These are phyloP conservation scores for Eremophila alpestris DNA, from an alignment of 2,797 vertebrate species.

Conservation along the genomic window DNA sequence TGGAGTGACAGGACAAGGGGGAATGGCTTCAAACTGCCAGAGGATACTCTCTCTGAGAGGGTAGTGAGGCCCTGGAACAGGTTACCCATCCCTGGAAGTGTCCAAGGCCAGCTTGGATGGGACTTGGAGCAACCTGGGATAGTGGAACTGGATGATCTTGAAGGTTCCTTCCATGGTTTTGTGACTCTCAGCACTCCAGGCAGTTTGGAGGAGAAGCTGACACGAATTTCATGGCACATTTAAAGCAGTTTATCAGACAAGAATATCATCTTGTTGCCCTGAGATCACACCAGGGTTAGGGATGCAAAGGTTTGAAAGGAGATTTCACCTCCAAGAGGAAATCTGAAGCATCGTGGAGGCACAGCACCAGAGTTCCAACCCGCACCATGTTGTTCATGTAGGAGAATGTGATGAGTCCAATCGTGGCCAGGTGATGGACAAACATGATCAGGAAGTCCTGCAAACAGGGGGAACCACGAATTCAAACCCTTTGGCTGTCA, in stretches of 20 bases:
- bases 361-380: slow-evolving; percentile 89
- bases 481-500: neutral
- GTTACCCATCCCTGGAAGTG: neutral
- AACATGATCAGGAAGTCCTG: slow-evolving; percentile 98
- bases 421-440: slow-evolving; percentile 90
- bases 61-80: neutral
- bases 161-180: neutral
- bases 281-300: neutral
- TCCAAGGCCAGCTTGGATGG: neutral
- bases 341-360: slow-evolving; percentile 91
- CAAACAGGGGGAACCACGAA: neutral
- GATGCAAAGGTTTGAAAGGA: neutral
- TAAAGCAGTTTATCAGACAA: neutral
- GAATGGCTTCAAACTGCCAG: neutral
- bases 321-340: slow-evolving; percentile 90
- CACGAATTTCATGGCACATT: neutral
- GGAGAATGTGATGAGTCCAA: slow-evolving; percentile 91
- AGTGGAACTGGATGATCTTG: neutral
- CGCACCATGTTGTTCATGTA: slow-evolving; percentile 95
- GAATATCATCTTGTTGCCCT: neutral
- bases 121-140: neutral
- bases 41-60: neutral
- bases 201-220: slow-evolving; percentile 1
- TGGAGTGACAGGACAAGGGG: neutral
- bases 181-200: neutral